Evolutionary conservation across 2,888 invertebrate genomes (phyloP), one percentile per base, ranked within the genome.

Genomic region (Andrena fulva): DNA sequence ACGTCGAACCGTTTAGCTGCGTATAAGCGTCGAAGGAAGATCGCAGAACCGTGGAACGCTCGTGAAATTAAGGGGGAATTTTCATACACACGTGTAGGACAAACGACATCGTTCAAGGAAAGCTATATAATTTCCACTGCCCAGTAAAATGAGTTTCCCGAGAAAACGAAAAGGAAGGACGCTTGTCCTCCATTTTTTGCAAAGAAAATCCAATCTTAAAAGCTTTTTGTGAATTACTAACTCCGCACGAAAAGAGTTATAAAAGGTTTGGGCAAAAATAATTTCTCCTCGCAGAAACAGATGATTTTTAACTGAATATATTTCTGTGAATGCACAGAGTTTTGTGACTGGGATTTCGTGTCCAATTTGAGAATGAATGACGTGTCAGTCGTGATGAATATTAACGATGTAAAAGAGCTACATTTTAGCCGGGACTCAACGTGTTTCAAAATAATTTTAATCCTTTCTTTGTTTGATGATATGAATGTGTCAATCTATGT

Each of bases 121-220:
- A 62, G 63, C 52, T 52, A 20, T 6, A n/a, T 70, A 69, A 76
- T 69, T 63, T 69, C 52, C 52, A 69, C 62, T 69, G 69, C 52
- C 48, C 62, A 2, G 62, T 20, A 50, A 62, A 68, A 69, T 42
- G 69, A 76, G 52, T 69, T 76, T 54, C 27, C 12, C 33, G 20
- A 48, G 48, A 50, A 42, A 6, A 42, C 56, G 24, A 67, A 50
- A 48, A 48, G 59, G 24, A 24, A 48, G 16, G n/a, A 35, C 35
- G 48, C 31, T 16, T 59, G 7, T 50, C 48, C 24, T 33, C 7
- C 29, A 48, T 4, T 27, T 59, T 52, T 20, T 5, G 27, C 27
- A n/a, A 48, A 33, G 59, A 52, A 52, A 75, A 78, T 48, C 33
- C 27, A 56, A 62, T 74, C 52, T 62, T 54, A 54, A 20, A 52